Evolutionary conservation across 2,888 invertebrate genomes (phyloP).

Genomic region (Ceramica pisi): DNA sequence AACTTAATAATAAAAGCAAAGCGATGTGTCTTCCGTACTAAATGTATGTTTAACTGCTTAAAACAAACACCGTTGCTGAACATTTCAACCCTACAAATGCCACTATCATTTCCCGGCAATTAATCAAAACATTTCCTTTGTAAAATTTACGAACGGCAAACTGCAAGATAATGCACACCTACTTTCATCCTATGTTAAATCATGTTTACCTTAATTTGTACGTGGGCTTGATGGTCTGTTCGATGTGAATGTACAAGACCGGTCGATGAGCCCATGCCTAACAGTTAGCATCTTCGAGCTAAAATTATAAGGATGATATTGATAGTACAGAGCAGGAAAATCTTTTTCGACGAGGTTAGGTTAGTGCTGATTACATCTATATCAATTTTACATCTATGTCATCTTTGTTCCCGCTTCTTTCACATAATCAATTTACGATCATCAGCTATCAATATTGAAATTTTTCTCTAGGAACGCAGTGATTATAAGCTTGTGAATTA

Average conservation of each 20-base stretch:
- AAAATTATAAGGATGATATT: too few relatives aligned
- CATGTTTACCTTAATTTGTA: constrained; percentile 13
- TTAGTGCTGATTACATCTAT: background rate
- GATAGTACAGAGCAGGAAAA: too few relatives aligned
- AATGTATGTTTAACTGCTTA: background rate
- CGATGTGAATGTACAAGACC: background rate
- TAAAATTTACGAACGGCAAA: constrained; percentile 54
- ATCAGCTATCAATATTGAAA: too few relatives aligned
- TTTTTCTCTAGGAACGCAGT: too few relatives aligned
- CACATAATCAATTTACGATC: too few relatives aligned
- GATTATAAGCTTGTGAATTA: too few relatives aligned
- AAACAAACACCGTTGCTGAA: constrained; percentile 26
- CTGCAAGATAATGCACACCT: constrained; percentile 37
- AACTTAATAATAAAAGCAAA: background rate
- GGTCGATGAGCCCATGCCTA: too few relatives aligned
- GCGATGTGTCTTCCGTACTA: constrained; percentile 6
- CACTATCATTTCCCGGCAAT: constrained; percentile 37
- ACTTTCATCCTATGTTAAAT: constrained; percentile 23
- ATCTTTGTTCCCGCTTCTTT: background rate
- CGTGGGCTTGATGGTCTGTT: background rate
- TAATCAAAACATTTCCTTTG: constrained; percentile 58
- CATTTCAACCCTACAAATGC: constrained; percentile 33
- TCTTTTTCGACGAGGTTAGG: too few relatives aligned
- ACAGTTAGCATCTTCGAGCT: too few relatives aligned
- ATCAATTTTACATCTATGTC: too few relatives aligned